Base-by-base conservation (phyloP, 2,888 invertebrate genomes). In the Teinopalpus imperialis region DNA sequence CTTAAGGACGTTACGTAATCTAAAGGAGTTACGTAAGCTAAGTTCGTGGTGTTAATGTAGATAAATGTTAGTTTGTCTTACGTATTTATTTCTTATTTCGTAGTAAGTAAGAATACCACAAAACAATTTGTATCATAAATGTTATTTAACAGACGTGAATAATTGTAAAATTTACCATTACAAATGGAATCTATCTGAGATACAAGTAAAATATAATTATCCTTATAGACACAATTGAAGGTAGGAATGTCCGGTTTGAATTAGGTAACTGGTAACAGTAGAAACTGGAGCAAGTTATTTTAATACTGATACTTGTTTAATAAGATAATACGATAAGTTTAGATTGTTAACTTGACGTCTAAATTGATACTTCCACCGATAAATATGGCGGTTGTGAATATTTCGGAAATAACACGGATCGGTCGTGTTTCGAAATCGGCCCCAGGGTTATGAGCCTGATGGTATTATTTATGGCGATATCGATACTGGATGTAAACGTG, bases 261-360 rank as follows among this genome's bases (percentile, higher is more conserved):
- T 39, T 32, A 20, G 37, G 12, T 32, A 44, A 18, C 24, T 31
- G 20, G 20, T 21, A 30, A 37, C 42, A 1, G 12, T 44, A 24
- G 24, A 37, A 24, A 37, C 30, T 18, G 26, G 12, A 8, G 32
- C 35, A 4, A 29, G 2, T 26, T 32, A 39, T 39, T 44, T 44
- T 27, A 44, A 44, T 39, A 44, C 18, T 16, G 14, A 26, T 16
- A 30, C 43, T 18, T 37, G 43, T 30, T 44, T 18, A 16, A 18
- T 30, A 16, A 37, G 36, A 44, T 44, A 44, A 44, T 31, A 18
- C 23, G 37, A 39, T 45, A 39, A 39, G 26, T 26, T 32, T 32
- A 45, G 44, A 39, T 45, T 26, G 44, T 45, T 45, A 45, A 45
- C 44, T 45, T 18, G 44, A 39, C 44, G 39, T 24, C 2, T 31